Conservation (phyloP, 92 coral and sea anemone genomes). For the Parazoanthus swiftii region DNA sequence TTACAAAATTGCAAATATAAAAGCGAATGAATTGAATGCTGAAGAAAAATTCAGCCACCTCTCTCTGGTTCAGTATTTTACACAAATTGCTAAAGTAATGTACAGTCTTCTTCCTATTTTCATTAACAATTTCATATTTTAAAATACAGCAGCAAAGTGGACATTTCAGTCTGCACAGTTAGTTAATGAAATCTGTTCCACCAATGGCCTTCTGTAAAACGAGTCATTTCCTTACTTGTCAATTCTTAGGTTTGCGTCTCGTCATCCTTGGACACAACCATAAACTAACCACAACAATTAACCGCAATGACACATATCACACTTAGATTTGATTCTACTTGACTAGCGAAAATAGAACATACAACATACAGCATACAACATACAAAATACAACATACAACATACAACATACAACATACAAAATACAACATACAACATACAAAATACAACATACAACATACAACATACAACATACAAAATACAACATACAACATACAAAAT, state of each 20-base stretch:
- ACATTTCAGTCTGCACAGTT: background rate
- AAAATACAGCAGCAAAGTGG: background rate
- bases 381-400: too few relatives aligned
- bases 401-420: too few relatives aligned
- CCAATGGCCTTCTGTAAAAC: background rate
- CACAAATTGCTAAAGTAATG: background rate
- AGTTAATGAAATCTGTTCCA: background rate
- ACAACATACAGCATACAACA: too few relatives aligned
- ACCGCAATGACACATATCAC: background rate
- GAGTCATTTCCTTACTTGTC: background rate
- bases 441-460: too few relatives aligned
- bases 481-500: too few relatives aligned
- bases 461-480: too few relatives aligned
- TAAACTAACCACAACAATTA: background rate
- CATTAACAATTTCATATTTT: background rate
- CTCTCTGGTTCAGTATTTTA: background rate
- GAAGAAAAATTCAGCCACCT: background rate
- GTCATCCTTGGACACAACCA: too few relatives aligned
- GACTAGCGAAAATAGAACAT: background rate
- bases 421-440: too few relatives aligned
- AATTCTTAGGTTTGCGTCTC: background rate
- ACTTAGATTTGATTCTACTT: background rate
- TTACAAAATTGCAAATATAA: conserved; percentile 38
- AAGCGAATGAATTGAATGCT: conserved; percentile 13
- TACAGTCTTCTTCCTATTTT: background rate